Base-by-base conservation (phyloP, 2,797 vertebrate species). In the Pyrocephalus nanus region DNA sequence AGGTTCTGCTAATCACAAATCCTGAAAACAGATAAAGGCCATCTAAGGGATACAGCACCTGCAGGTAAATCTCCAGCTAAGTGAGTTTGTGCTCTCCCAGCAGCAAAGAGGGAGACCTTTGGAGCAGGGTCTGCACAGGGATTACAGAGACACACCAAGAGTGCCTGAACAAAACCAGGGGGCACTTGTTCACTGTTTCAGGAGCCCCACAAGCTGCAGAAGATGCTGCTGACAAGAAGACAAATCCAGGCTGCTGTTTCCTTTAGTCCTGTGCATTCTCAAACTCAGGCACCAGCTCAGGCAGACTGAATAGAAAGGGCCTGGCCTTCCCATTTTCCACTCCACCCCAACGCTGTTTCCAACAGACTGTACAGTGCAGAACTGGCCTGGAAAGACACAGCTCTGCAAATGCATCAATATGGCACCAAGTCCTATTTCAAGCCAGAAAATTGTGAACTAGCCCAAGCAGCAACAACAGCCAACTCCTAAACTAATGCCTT, bases 141-240 rank as follows among this genome's bases (percentile, higher is more conserved):
- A 29, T 38, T 12, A 61, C 17, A 14, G 1, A 4, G 22, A 6
- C 5, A 20, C 15, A 15, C 6, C 11, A 40, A 48, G 62, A 67
- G 57, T 0, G 4, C 11, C 34, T 3, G 1, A 36, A 18, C 21
- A 47, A 9, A 42, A 29, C 42, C 2, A 42, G 27, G 18, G 8
- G 34, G 40, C 8, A 30, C 4, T 8, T 6, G 14, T 7, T 8
- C 50, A 23, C 1, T 7, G 6, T 8, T 55, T 26, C 51, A 48
- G 38, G 20, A 73, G 36, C n/a, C 42, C 14, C 32, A 0, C 8
- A 7, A 42, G 12, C 5, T 7, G 32, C 58, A 74, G 27, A n/a
- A 65, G 2, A 0, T 3, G 22, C 65, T 54, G 18, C 6, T 48
- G 15, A 8, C 32, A 47, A 57, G 58, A 74, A 51, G 36, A 45